These are phyloP conservation scores for Halcyon smyrnensis DNA, from an alignment of 2,797 vertebrate genomes.

Conservation along the genomic window DNA sequence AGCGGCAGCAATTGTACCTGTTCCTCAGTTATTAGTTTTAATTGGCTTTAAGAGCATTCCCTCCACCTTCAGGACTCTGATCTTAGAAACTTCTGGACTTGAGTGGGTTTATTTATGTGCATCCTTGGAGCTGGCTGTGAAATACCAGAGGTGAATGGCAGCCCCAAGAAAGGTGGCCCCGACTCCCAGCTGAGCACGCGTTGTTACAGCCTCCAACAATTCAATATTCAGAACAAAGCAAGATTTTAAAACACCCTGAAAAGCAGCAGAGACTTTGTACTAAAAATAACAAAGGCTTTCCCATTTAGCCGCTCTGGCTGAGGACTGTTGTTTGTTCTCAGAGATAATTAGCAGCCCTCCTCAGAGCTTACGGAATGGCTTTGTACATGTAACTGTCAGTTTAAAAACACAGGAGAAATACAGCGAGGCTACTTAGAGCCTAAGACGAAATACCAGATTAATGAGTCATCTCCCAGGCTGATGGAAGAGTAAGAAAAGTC, in stretches of 20 bases:
- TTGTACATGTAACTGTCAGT: not conserved
- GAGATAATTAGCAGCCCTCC: constrained; percentile 42
- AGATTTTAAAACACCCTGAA: not conserved
- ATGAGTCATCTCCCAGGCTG: not conserved
- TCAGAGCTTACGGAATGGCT: constrained; percentile 21
- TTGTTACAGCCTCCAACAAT: not conserved
- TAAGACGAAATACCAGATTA: not conserved
- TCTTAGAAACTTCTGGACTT: not conserved
- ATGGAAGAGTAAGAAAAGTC: not conserved
- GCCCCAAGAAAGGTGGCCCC: not conserved
- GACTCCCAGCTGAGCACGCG: not conserved
- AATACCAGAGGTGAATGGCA: not conserved
- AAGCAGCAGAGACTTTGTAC: not conserved
- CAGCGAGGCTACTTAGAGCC: not conserved
- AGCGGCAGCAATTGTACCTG: not conserved
- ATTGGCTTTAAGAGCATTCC: not conserved
- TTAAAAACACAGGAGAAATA: not conserved
- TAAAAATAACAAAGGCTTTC: constrained; percentile 50
- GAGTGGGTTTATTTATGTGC: not conserved
- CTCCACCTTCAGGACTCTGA: not conserved
- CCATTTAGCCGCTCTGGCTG: constrained; percentile 6
- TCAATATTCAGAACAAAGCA: constrained; percentile 5
- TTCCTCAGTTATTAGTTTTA: not conserved
- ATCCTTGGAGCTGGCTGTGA: not conserved
- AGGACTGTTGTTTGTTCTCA: constrained; percentile 12